These are phyloP conservation scores for Antennarius striatus DNA, from an alignment of 2,113 vertebrate species.

Conservation along the genomic window DNA sequence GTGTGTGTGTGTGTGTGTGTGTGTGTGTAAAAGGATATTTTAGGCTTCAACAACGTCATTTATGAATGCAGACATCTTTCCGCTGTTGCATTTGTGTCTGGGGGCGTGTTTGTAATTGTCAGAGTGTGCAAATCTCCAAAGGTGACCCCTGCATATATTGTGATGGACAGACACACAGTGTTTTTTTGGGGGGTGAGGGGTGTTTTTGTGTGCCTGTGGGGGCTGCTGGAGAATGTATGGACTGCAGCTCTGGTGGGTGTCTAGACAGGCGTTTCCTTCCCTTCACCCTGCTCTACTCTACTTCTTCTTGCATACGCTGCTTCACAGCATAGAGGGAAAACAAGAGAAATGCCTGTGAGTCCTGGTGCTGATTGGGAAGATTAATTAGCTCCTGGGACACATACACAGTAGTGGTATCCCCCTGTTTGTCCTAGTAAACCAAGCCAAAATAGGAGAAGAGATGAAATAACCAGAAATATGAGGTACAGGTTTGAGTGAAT, in stretches of 20 bases:
- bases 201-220: constrained; percentile 61
- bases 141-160: constrained; percentile 1
- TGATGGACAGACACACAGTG: constrained; percentile 32
- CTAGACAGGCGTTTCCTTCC: constrained; percentile 85
- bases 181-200: constrained; percentile 49
- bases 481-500: constrained; percentile 18
- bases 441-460: constrained; percentile 21
- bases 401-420: constrained; percentile 23
- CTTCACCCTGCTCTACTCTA: constrained; percentile 72
- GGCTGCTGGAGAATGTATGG: constrained; percentile 77
- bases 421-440: constrained; percentile 67
- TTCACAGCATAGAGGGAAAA: constrained; percentile 68
- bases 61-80: constrained; percentile 14
- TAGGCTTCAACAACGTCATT: constrained; percentile 18
- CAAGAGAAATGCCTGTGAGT: constrained; percentile 75
- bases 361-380: constrained; percentile 79
- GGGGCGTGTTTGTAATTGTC: neutral
- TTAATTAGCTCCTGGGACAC: constrained; percentile 77
- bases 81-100: constrained; percentile 4
- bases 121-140: constrained; percentile 5
- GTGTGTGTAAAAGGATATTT: constrained; percentile 15
- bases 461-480: constrained; percentile 25
- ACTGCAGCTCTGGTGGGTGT: constrained; percentile 74
- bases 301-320: constrained; percentile 76
- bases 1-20: constrained; percentile 36